These are phyloP conservation scores for Trachelipus rathkii DNA, from an alignment of 1,140 invertebrate species.

Conservation along the genomic window DNA sequence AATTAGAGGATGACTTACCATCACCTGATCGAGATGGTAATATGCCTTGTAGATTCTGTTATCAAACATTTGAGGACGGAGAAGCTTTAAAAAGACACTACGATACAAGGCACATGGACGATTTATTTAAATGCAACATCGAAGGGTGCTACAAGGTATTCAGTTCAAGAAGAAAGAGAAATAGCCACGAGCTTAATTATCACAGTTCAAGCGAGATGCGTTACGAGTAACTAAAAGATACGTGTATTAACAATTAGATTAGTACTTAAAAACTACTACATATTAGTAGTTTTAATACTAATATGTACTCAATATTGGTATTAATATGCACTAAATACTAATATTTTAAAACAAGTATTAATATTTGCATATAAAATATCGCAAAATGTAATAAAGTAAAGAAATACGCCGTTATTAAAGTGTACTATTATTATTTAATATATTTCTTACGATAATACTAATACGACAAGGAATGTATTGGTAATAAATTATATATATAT, in stretches of 20 bases:
- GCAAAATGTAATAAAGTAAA: too few relatives aligned
- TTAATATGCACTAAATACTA: too few relatives aligned
- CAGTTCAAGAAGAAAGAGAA: conserved; percentile 67
- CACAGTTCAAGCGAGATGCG: not conserved
- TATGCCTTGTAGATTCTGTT: conserved; percentile 63
- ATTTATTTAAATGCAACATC: conserved; percentile 74
- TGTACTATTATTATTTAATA: too few relatives aligned
- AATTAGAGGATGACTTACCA: conserved; percentile 45
- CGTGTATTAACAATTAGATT: not conserved
- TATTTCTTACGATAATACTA: too few relatives aligned
- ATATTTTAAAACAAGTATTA: too few relatives aligned
- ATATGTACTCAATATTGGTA: too few relatives aligned
- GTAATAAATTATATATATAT: too few relatives aligned
- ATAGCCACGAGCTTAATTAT: conserved; percentile 55
- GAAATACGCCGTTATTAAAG: too few relatives aligned
- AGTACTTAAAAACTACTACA: not conserved
- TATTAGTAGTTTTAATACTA: too few relatives aligned
- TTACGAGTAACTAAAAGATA: not conserved
- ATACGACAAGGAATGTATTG: too few relatives aligned
- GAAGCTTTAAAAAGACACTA: conserved; percentile 63
- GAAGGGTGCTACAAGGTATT: conserved; percentile 77
- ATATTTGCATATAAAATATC: too few relatives aligned
- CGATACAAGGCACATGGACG: conserved; percentile 61
- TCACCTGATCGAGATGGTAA: conserved; percentile 56
- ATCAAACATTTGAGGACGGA: conserved; percentile 59